Evolutionary conservation across 2,113 vertebrate species (phyloP), one percentile per base, ranked within the genome.

Genomic region (Albula goreensis): DNA sequence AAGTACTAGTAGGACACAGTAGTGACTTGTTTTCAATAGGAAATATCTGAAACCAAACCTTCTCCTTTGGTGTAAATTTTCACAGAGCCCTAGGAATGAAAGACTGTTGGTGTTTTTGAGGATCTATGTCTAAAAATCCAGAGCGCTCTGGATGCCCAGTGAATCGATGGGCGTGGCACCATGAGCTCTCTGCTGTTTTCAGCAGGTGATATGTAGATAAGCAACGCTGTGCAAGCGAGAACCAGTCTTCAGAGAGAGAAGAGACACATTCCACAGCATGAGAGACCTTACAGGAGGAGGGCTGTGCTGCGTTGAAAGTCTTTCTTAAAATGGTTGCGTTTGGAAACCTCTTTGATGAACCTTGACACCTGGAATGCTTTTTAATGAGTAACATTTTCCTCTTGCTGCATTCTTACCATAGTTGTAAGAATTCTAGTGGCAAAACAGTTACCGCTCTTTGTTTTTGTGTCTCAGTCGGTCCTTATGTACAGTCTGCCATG

Each of bases 361-460:
- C 57, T 79, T 90, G 70, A 91, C 93, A 93, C 90, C 93, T 94
- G 92, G 92, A 92, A 90, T 91, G 80, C 88, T 92, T 93, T 87
- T 80, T 90, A 91, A 93, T 93, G 86, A 93, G 83, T 93, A 90
- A 86, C 77, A 91, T 91, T 91, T 93, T 90, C 86, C 87, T 50
- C 60, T 85, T 8, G 49, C 77, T 70, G 56, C 90, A 92, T 93
- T 93, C 92, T 86, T 93, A 87, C 80, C 79, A 84, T 89, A 84
- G 53, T 15, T 2, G 41, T 56, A 66, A 48, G 49, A 70, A 66
- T 83, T 88, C 15, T 87, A 82, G 19, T 86, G n/a, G 25, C 53
- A 78, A 84, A 88, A 83, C 31, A 41, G 31, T 41, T 1, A 41
- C 80, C 51, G 70, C 85, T 52, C 52, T 82, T 80, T 41, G n/a